Evolutionary conservation across 2,797 vertebrate species (phyloP).

Genomic region (Babyrousa celebensis): DNA sequence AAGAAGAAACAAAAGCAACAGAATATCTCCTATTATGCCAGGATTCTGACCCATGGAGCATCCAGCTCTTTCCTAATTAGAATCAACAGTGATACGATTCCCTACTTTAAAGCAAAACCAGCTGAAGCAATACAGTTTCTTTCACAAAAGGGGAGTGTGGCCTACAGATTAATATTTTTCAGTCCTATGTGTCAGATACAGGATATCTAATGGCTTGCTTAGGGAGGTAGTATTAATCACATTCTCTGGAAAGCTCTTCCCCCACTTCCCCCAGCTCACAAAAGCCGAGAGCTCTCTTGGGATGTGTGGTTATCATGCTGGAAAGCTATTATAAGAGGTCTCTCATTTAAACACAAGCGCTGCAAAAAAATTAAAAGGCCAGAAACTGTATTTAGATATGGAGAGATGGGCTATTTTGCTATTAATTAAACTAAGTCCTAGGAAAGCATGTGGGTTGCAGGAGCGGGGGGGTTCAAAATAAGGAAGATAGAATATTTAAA

Average conservation of each 20-base stretch:
- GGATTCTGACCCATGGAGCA: conserved; percentile 48
- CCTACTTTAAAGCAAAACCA: conserved; percentile 80
- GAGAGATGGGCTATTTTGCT: conserved; percentile 3
- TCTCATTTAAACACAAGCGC: conserved; percentile 69
- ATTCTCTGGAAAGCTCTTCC: conserved; percentile 77
- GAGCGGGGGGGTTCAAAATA: background rate
- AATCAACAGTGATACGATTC: conserved; percentile 81
- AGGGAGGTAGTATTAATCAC: conserved; percentile 81
- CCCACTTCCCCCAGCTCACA: conserved; percentile 20
- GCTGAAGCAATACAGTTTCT: conserved; percentile 78
- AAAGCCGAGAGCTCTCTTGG: conserved; percentile 71
- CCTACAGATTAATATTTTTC: conserved; percentile 72
- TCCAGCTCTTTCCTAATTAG: conserved; percentile 83
- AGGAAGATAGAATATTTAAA: conserved; percentile 59
- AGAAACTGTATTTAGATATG: conserved; percentile 64
- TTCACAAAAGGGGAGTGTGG: conserved; percentile 72
- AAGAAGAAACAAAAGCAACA: conserved; percentile 69
- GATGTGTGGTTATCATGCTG: conserved; percentile 74
- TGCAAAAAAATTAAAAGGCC: conserved; percentile 70
- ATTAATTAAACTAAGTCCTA: conserved; percentile 53
- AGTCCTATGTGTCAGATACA: conserved; percentile 81
- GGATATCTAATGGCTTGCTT: conserved; percentile 79
- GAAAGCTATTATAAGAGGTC: conserved; percentile 74
- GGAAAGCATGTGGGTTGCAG: background rate
- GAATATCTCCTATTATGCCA: conserved; percentile 44